Evolutionary conservation across 30 jellyfish, hydroid and myxozoan species (phyloP).

Genomic region (Nemopilema nomurai): DNA sequence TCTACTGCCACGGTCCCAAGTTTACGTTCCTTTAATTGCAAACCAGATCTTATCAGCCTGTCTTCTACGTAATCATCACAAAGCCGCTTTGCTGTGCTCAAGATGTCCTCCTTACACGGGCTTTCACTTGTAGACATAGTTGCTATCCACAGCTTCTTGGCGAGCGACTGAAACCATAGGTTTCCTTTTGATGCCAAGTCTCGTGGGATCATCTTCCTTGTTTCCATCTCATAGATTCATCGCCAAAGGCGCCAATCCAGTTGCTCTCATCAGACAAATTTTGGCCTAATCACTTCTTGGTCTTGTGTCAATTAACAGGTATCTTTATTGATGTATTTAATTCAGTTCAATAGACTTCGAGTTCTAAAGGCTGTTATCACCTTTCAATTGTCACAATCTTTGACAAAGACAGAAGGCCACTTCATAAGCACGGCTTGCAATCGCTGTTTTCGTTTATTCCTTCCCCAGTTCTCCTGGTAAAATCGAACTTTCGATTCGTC

Average conservation of each 20-base stretch:
- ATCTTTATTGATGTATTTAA: background rate
- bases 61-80: slow-evolving; percentile 88
- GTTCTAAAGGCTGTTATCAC: too few species aligned
- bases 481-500: too few species aligned
- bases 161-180: background rate
- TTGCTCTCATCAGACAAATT: background rate
- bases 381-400: too few species aligned
- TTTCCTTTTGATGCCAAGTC: background rate
- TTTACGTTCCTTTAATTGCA: slow-evolving; percentile 80
- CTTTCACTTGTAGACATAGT: background rate
- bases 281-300: background rate
- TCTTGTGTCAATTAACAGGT: background rate
- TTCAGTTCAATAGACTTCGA: background rate
- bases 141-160: background rate
- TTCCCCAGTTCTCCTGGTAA: too few species aligned
- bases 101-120: slow-evolving; percentile 28
- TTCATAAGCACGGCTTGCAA: too few species aligned
- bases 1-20: slow-evolving; percentile 24
- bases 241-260: background rate
- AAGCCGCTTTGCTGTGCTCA: slow-evolving; percentile 54
- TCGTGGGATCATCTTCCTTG: background rate
- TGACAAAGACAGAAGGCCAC: too few species aligned
- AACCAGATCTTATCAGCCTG: slow-evolving; percentile 87
- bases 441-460: too few species aligned
- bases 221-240: background rate